Conservation (phyloP, 92 coral and sea anemone species). For the Epizoanthus illoricatus region DNA sequence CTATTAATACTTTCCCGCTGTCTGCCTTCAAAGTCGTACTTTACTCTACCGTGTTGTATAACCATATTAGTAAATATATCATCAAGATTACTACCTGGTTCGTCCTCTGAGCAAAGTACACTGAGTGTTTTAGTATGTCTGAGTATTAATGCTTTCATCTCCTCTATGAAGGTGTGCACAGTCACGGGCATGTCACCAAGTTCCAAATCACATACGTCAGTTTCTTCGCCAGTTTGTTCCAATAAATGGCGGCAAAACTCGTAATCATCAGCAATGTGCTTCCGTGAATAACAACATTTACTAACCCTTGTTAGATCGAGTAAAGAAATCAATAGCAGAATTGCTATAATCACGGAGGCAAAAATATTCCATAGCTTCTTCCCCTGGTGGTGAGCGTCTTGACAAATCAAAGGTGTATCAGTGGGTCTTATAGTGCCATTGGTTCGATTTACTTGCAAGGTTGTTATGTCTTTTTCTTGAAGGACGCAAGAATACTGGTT, state of each 20-base stretch:
- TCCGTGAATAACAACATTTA: not conserved
- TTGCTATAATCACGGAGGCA: not conserved
- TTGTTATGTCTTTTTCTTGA: not conserved
- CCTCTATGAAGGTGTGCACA: not conserved
- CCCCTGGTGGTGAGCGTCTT: not conserved
- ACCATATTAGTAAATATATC: constrained; percentile 47
- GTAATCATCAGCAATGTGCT: not conserved
- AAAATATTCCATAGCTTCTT: constrained; percentile 18
- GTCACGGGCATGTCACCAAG: not conserved
- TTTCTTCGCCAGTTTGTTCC: not conserved
- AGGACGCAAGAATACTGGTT: not conserved
- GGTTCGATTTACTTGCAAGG: not conserved
- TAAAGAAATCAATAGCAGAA: not conserved
- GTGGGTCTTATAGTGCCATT: not conserved
- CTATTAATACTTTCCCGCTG: constrained; percentile 1
- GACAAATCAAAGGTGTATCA: not conserved
- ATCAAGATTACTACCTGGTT: not conserved
- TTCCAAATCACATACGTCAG: not conserved
- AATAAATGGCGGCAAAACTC: constrained; percentile 5
- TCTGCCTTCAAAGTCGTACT: not conserved
- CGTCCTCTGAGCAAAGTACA: constrained; percentile 12
- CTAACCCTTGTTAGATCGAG: not conserved
- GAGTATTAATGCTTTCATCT: not conserved
- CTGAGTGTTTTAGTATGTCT: not conserved
- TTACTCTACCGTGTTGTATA: constrained; percentile 40